Percentiles rank a stretch among this genome's conserved stretches.
These are phyloP conservation scores for Sphecodes monilicornis DNA, from an alignment of 2,888 invertebrate species.

Conservation along the genomic window DNA sequence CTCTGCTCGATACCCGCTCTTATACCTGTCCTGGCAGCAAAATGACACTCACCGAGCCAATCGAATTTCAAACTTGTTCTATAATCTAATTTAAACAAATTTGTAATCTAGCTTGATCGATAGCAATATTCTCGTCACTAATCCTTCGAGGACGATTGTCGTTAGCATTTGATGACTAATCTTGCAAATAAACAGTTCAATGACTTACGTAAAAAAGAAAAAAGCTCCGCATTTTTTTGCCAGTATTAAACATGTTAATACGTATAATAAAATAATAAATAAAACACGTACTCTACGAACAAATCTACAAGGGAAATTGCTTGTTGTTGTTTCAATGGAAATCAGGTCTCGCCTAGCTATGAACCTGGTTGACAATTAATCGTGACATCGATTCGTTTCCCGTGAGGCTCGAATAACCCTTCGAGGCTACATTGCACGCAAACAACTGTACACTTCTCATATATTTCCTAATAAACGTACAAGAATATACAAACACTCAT, in stretches of 20 bases:
- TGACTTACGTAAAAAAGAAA: neutral
- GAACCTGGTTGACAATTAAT: neutral
- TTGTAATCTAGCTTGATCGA: no score
- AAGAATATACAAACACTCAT: conserved; percentile 1
- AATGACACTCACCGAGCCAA: no score
- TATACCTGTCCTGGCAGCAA: no score
- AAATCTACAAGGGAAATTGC: neutral
- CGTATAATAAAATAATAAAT: no score
- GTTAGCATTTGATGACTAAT: neutral
- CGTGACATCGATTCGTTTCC: neutral
- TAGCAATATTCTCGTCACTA: no score
- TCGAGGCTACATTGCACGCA: neutral
- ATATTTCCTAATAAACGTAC: neutral
- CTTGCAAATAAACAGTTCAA: neutral
- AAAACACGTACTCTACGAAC: neutral
- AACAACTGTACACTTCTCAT: conserved; percentile 1
- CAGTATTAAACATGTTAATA: neutral
- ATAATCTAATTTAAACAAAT: no score
- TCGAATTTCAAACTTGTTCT: neutral
- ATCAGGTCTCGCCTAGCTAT: neutral
- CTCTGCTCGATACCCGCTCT: no score
- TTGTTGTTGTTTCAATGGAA: neutral
- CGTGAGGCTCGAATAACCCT: neutral
- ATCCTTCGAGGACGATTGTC: neutral
- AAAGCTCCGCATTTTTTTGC: neutral